phyloP scores from a whole-genome alignment of 2,113 vertebrate genomes.

The Ploceus nigricollis region DNA sequence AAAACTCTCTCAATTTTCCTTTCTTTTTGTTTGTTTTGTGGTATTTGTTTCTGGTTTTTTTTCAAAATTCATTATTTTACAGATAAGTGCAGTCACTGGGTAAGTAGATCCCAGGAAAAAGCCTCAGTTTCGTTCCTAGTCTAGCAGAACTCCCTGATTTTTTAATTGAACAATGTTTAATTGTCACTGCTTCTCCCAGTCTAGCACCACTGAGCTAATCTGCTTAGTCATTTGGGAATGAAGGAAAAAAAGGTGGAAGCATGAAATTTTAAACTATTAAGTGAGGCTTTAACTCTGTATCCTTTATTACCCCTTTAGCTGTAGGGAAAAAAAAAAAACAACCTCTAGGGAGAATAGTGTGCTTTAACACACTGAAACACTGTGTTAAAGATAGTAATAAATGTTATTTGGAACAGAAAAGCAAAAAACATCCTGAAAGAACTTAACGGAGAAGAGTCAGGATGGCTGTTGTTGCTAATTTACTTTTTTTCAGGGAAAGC shows the following conservation, averaged over 20 bases:
- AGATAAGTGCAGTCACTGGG: rapidly evolving
- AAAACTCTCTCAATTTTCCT: background rate
- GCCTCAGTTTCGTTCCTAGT: background rate
- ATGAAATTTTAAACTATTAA: background rate
- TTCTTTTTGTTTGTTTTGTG: background rate
- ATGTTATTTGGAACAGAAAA: background rate
- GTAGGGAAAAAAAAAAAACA: background rate
- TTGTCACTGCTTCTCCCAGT: background rate
- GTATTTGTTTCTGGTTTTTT: background rate
- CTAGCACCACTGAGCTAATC: background rate
- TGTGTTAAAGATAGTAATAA: background rate
- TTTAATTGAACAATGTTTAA: background rate
- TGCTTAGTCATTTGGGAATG: background rate
- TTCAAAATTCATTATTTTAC: background rate
- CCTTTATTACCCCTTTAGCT: background rate
- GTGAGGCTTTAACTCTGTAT: background rate
- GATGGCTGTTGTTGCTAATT: background rate
- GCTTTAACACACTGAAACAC: background rate
- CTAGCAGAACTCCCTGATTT: rapidly evolving
- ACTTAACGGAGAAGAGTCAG: background rate
- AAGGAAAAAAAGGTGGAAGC: background rate
- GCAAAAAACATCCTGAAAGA: background rate
- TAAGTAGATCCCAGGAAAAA: background rate
- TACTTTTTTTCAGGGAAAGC: background rate
- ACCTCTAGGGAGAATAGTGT: background rate